phyloP scores from a whole-genome alignment of 2,888 invertebrate genomes.

The Tribolium freemani region DNA sequence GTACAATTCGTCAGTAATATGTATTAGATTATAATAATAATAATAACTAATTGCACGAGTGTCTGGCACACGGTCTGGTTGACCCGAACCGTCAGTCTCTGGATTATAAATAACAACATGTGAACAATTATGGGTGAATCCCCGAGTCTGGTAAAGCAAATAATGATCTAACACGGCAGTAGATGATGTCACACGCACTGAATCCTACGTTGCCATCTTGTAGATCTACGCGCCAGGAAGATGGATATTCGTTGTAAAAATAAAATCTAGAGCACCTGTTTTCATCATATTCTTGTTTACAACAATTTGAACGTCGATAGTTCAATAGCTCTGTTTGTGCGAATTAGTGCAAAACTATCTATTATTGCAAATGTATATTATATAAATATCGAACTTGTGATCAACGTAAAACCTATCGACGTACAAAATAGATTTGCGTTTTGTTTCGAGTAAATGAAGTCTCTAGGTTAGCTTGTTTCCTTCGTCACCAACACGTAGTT shows the following conservation, averaged over 20 bases:
- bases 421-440: conserved; percentile 56
- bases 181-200: conserved; percentile 52
- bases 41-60: conserved; percentile 56
- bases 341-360: conserved; percentile 59
- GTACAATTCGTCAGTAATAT: conserved; percentile 52
- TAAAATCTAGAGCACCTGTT: conserved; percentile 65
- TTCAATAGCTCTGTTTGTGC: conserved; percentile 55
- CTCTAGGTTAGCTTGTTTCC: conserved; percentile 28
- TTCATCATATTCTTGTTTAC: conserved; percentile 45
- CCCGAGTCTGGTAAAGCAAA: conserved; percentile 35
- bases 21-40: conserved; percentile 53
- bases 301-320: conserved; percentile 61
- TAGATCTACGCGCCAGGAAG: conserved; percentile 53
- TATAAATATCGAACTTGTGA: conserved; percentile 53
- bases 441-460: conserved; percentile 37
- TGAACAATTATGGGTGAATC: conserved; percentile 45
- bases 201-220: conserved; percentile 29
- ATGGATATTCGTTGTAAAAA: conserved; percentile 63
- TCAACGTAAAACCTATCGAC: conserved; percentile 56
- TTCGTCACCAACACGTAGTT: conserved; percentile 47
- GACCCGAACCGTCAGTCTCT: conserved; percentile 50
- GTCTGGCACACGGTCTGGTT: conserved; percentile 48
- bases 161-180: conserved; percentile 55
- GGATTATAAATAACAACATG: conserved; percentile 55
- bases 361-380: conserved; percentile 57